Base-by-base conservation (phyloP, 2,113 vertebrate genomes). In the Ictalurus punctatus region DNA sequence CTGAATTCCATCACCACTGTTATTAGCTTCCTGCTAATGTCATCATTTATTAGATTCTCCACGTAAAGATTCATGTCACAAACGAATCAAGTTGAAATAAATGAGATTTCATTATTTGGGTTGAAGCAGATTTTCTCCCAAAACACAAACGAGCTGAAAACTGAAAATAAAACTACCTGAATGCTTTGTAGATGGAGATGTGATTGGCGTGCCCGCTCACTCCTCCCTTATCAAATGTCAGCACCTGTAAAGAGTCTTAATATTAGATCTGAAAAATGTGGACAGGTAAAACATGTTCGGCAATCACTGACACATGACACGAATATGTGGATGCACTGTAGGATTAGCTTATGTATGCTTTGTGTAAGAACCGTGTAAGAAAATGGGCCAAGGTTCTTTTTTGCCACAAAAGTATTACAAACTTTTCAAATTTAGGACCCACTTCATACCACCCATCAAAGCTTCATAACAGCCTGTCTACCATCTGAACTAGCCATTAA, bases 181-280 rank as follows among this genome's bases (percentile, higher is more conserved):
- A 71, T 9, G 97, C 95, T 7, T 92, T 69, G 89, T 97, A 91
- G 80, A 99, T 93, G 79, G 97, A 95, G 17, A 93, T 73, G 89
- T 99, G 98, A 93, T 99, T 99, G 88, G 94, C 93, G 82, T 99
- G 98, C 54, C 98, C 95, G 4, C 98, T 99, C 89, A 99, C 97
- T 90, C 98, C 98, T 73, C 93, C 93, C 0, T 93, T 96, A 90
- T 99, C 98, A 58, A 99, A 99, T 34, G 98, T 99, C 93, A 99
- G 94, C 93, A 99, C 97, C 98, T 99, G 95, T 83, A 94, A 89
- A 84, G 91, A 90, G 2, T 83, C 58, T 78, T 82, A 76, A 91
- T 87, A 80, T 52, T 52, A 48, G 54, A 37, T 6, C 16, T 25
- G 48, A 79, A 83, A 59, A 59, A 82, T 59, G 16, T 21, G 52